Conservation (phyloP, 2,888 invertebrate species). For the Andrena camellia region DNA sequence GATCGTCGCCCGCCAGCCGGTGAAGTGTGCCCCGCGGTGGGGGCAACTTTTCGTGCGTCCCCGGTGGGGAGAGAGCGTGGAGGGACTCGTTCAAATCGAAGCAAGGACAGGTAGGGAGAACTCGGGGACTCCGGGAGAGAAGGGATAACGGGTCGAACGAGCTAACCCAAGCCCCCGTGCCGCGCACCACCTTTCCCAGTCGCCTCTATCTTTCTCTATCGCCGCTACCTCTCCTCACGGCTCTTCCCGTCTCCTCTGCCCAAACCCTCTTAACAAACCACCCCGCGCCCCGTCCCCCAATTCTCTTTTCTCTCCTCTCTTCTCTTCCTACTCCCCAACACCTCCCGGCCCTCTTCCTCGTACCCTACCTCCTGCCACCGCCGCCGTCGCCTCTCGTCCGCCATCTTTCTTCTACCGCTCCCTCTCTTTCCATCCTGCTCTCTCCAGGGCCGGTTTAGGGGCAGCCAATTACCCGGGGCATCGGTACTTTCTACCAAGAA, state of each 20-base stretch:
- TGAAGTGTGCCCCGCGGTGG: constrained; percentile 49
- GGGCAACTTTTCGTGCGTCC: constrained; percentile 59
- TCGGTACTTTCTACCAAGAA: constrained; percentile 71
- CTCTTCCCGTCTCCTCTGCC: constrained; percentile 5
- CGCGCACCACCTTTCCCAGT: constrained; percentile 61
- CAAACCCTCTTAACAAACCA: constrained; percentile 24
- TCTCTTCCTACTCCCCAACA: constrained; percentile 30
- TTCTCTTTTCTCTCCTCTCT: constrained; percentile 38
- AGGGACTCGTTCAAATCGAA: constrained; percentile 75
- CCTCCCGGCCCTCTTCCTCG: constrained; percentile 56
- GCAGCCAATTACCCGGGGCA: constrained; percentile 73
- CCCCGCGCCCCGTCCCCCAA: constrained; percentile 41
- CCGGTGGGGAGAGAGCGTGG: constrained; percentile 50
- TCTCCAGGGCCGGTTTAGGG: constrained; percentile 72
- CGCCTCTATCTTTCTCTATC: constrained; percentile 39
- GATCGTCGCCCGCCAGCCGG: constrained; percentile 71
- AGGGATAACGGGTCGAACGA: constrained; percentile 85
- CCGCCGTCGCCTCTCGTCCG: constrained; percentile 55
- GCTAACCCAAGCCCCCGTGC: constrained; percentile 83
- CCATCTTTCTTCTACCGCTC: constrained; percentile 65
- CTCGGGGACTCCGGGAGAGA: constrained; percentile 71
- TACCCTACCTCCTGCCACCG: constrained; percentile 31
- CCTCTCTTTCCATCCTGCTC: constrained; percentile 53
- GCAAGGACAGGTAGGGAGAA: constrained; percentile 78
- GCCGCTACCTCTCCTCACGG: constrained; percentile 29